Conservation (phyloP, 2,113 vertebrate genomes). For the Plestiodon gilberti region DNA sequence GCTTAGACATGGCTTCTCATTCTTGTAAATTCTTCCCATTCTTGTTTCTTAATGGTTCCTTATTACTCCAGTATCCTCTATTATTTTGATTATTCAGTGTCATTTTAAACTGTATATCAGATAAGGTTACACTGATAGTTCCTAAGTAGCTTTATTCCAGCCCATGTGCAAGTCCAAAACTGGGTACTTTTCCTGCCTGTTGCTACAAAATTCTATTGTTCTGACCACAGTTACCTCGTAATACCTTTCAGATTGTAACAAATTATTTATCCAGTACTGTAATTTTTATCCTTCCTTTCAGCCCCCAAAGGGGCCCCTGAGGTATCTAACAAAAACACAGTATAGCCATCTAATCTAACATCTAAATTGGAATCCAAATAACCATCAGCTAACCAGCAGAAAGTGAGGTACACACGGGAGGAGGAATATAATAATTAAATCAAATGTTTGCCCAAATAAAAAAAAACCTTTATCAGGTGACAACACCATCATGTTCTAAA, state of each 20-base stretch:
- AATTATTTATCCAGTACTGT: too few relatives aligned
- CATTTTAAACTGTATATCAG: neutral
- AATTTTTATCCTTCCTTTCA: too few relatives aligned
- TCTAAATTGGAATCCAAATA: too few relatives aligned
- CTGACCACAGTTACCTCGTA: neutral
- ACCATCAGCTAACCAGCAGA: too few relatives aligned
- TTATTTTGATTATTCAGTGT: neutral
- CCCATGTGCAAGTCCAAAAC: neutral
- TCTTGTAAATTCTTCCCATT: too few relatives aligned
- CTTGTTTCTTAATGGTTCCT: neutral
- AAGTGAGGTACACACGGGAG: too few relatives aligned
- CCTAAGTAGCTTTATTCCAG: neutral
- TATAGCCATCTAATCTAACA: too few relatives aligned
- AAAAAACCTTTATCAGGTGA: too few relatives aligned
- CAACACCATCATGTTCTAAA: neutral
- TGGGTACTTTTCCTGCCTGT: neutral
- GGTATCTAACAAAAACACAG: too few relatives aligned
- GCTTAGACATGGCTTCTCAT: neutral
- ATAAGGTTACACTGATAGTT: neutral
- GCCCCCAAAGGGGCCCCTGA: too few relatives aligned
- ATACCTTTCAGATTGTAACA: neutral
- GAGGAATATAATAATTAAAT: too few relatives aligned
- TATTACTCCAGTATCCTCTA: neutral
- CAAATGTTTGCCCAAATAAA: too few relatives aligned
- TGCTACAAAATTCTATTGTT: neutral